Base-by-base conservation (phyloP, 2,113 vertebrate species). In the Cairina moschata region DNA sequence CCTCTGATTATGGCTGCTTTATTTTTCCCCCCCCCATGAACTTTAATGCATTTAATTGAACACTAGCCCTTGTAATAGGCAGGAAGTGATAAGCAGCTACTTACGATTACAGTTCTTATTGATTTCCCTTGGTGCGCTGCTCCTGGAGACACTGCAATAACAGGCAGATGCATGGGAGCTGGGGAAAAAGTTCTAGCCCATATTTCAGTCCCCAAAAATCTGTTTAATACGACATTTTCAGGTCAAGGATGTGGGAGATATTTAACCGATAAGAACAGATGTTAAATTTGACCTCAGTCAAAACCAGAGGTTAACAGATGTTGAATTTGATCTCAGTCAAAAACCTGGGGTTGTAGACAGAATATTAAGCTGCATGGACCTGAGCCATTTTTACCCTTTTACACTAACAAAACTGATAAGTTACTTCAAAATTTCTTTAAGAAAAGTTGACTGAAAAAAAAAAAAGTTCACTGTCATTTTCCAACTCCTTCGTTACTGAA, bases 41-140 rank as follows among this genome's bases (percentile, higher is more conserved):
- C 82, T 83, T 94, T 83, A 93, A 96, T 90, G 88, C 82, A 74
- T 84, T 88, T 93, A 86, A 93, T 90, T 94, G 94, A 67, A 93
- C 92, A 88, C 85, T 94, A 97, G 75, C 34, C 44, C 90, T 54
- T 86, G 44, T 80, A 66, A 90, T 90, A 77, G 72, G 77, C 0
- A 2, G 55, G 88, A 96, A 93, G 85, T 58, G 83, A 90, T 90
- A 96, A 94, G 82, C 93, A 94, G 90, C 83, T 91, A 88, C n/a
- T 91, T 88, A 83, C 8, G 31, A 83, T 90, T 90, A 88, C 58
- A 66, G 55, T 3, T 60, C 65, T 80, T 93, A 94, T 86, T 94
- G 88, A 88, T 93, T 95, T 55, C 85, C 63, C 67, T 86, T 88
- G n/a, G 55, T 88, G 79, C 86, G 40, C 71, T 85, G 82, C 86